phyloP scores from a whole-genome alignment of 2,113 vertebrate species.

The Oriolus oriolus region DNA sequence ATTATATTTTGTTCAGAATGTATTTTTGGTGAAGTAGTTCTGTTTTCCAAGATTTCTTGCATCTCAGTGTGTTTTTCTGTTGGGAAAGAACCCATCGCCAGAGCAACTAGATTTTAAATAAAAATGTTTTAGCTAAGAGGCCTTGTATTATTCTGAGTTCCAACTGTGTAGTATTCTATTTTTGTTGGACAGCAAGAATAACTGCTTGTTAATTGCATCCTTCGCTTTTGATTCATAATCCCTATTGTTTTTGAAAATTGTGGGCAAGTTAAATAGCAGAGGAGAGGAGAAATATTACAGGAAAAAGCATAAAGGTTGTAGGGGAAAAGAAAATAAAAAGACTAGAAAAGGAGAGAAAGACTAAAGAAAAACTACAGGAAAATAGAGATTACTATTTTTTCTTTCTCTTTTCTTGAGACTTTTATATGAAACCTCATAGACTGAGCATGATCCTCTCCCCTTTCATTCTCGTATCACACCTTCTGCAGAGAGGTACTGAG shows the following conservation, averaged over 20 bases:
- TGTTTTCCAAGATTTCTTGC: not conserved
- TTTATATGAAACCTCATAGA: not conserved
- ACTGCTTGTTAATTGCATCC: not conserved
- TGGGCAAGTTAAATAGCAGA: not conserved
- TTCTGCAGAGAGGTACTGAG: not conserved
- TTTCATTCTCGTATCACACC: not conserved
- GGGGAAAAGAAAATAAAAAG: not conserved
- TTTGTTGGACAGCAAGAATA: not conserved
- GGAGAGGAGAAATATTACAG: not conserved
- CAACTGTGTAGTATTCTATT: not conserved
- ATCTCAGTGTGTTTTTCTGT: not conserved
- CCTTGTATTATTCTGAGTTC: not conserved
- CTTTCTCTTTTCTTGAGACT: not conserved
- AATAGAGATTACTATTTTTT: not conserved
- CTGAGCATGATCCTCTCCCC: not conserved
- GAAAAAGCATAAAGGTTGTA: not conserved
- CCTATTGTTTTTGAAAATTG: not conserved
- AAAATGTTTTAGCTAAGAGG: not conserved
- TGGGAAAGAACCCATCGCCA: not conserved
- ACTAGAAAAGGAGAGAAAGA: not conserved
- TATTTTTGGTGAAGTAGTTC: not conserved
- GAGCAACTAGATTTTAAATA: not conserved
- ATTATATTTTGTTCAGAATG: not conserved
- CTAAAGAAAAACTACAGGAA: not conserved
- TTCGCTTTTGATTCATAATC: not conserved